A percentile compares a stretch with the other conserved stretches of the same genome.
These are phyloP conservation scores for Rhogogaster chlorosoma DNA, from an alignment of 2,888 invertebrate genomes.

Conservation along the genomic window DNA sequence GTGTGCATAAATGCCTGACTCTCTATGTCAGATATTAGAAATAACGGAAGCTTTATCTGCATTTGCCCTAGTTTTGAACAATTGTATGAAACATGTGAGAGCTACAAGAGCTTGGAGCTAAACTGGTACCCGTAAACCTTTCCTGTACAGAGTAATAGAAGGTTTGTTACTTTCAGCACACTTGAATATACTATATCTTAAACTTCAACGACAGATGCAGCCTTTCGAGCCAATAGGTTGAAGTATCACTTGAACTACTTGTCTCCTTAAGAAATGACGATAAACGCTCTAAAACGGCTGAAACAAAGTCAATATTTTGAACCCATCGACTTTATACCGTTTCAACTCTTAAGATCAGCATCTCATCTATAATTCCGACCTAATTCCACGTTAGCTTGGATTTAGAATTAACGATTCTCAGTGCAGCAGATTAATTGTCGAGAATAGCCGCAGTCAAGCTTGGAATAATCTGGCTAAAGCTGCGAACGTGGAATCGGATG, in stretches of 20 bases:
- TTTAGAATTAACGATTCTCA: neutral
- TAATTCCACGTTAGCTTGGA: neutral
- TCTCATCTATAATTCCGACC: neutral
- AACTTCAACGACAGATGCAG: conserved; percentile 6
- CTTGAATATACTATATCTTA: neutral
- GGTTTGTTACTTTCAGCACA: conserved; percentile 15
- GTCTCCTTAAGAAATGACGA: neutral
- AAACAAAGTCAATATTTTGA: neutral
- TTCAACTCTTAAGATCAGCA: neutral
- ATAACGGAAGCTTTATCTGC: conserved; percentile 21
- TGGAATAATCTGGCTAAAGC: conserved; percentile 14
- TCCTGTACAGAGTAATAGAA: conserved; percentile 6
- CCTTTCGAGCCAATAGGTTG: conserved; percentile 2
- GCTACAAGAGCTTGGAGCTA: neutral
- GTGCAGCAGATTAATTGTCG: neutral
- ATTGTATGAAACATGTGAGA: conserved; percentile 12
- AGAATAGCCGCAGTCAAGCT: conserved; percentile 16
- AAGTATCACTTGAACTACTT: neutral
- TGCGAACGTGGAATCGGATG: neutral
- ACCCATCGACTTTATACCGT: neutral
- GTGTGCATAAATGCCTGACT: neutral
- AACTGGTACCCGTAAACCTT: neutral
- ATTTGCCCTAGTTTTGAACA: conserved; percentile 12
- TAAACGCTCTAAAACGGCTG: neutral
- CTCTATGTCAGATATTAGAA: conserved; percentile 8